Base-by-base conservation (phyloP, 2,113 vertebrate species). In the Camelus dromedarius region DNA sequence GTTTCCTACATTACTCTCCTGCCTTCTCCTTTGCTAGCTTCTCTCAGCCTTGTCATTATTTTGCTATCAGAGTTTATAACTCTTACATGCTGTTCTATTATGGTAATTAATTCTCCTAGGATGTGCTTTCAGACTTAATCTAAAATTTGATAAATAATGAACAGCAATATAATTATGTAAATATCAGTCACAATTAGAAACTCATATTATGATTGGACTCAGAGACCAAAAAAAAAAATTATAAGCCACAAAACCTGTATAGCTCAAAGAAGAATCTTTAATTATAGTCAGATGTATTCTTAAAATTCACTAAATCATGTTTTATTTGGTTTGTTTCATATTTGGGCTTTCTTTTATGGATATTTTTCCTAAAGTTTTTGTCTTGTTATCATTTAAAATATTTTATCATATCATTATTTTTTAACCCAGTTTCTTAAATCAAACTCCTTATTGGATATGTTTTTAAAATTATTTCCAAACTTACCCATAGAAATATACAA, bases 121-220 rank as follows among this genome's bases (percentile, higher is more conserved):
- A 89, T 91, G 89, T 96, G 85, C 95, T 56, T 97, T 98, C 94
- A 96, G 62, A 97, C 90, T 97, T 92, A 92, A 97, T 98, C 54
- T 97, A 86, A 97, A 85, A 96, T 88, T 95, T 98, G 96, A 96
- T 97, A 96, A 96, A 95, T 94, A 96, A 96, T 94, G 76, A 96
- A 95, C 48, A 93, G 89, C 91, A 95, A 91, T 91, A 95, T 93
- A 91, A 94, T 98, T 95, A 97, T 96, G 93, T 91, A 94, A 97
- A 91, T 77, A 96, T 94, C 96, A 97, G 72, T 96, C 93, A 95
- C 76, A 97, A 91, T 96, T 96, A 96, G 89, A 93, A 58, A 28
- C 62, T 97, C 77, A 89, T 81, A 86, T 96, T 96, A 50, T 79
- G 89, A 91, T 70, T 91, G 91, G 32, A 86, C 64, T 96, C 42